Percentiles rank a stretch among this genome's conserved stretches.
These are phyloP conservation scores for Atopsyche davidsoni DNA, from an alignment of 1,140 invertebrate genomes.

Conservation along the genomic window DNA sequence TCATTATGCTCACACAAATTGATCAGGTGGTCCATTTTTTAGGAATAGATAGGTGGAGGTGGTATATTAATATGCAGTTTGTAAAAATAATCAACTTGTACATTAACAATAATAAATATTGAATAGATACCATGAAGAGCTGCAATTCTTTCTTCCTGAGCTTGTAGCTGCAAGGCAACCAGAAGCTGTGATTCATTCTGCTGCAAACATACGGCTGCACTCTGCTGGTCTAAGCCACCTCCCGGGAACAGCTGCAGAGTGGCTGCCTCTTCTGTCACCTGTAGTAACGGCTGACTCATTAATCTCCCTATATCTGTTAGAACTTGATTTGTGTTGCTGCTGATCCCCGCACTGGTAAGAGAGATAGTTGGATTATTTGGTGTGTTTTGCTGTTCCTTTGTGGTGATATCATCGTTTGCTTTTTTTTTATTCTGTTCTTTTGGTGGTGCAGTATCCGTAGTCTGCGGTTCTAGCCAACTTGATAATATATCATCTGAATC, in stretches of 20 bases:
- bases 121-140: conserved; percentile 39
- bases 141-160: conserved; percentile 46
- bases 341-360: too few relatives aligned
- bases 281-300: neutral
- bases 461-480: conserved; percentile 8
- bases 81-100: too few relatives aligned
- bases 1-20: too few relatives aligned
- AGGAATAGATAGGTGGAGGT: too few relatives aligned
- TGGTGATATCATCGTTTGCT: too few relatives aligned
- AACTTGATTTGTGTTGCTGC: too few relatives aligned
- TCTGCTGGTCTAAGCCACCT: conserved; percentile 34
- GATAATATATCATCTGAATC: conserved; percentile 1
- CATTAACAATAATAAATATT: neutral
- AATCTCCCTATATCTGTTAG: too few relatives aligned
- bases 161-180: conserved; percentile 46
- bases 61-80: too few relatives aligned
- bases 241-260: conserved; percentile 9
- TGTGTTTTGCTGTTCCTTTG: too few relatives aligned
- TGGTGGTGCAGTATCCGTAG: neutral
- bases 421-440: conserved; percentile 1
- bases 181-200: conserved; percentile 47
- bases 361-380: too few relatives aligned
- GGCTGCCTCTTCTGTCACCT: neutral
- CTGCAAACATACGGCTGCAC: conserved; percentile 43
- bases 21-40: too few relatives aligned